Base-by-base conservation (phyloP, 2,888 invertebrate genomes). In the Erebia palarica region DNA sequence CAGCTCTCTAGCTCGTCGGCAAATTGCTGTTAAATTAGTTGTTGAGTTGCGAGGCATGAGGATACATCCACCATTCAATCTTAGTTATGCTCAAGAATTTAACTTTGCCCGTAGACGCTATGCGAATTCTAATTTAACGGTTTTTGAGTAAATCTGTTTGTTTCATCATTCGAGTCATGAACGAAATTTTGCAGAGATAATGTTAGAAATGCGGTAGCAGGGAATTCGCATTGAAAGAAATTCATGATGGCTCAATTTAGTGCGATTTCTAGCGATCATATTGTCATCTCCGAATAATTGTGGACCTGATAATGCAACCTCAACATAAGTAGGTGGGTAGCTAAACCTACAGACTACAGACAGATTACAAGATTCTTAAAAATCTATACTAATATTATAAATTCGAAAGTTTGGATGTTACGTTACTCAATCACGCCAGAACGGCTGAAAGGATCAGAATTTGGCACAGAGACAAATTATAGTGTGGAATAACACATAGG, bases 1-100 rank as follows among this genome's bases (percentile, higher is more conserved):
- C 77, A 79, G 78, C 75, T 65, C 70, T 75, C 69, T 76, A 77
- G 75, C 80, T 77, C 73, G 73, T 76, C 77, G 78, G 81, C 82
- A 84, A 84, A 86, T 86, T 85, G 81, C 80, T 83, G 81, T 85
- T 83, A 81, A 84, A 88, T 86, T 87, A 84, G 82, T 85, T 83
- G 75, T 75, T 75, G 75, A 78, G 76, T 76, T 80, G 77, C 80
- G 74, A 65, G 72, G 69, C 74, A 71, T 69, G 69, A 72, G 70
- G 72, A 72, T 73, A 70, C 70, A 72, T 74, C 73, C 60, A 67
- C 70, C 68, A 73, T 74, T 74, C 75, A 75, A 75, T 76, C 70
- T 73, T 73, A 75, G 71, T 73, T 76, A 76, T 74, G 69, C 63
- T 58, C 70, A 65, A 70, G 74, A 71, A 71, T 76, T 74, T 73